A percentile compares a stretch with the other conserved stretches of the same genome.
Conservation (phyloP, 92 coral and sea anemone genomes). For the Metridium senile region DNA sequence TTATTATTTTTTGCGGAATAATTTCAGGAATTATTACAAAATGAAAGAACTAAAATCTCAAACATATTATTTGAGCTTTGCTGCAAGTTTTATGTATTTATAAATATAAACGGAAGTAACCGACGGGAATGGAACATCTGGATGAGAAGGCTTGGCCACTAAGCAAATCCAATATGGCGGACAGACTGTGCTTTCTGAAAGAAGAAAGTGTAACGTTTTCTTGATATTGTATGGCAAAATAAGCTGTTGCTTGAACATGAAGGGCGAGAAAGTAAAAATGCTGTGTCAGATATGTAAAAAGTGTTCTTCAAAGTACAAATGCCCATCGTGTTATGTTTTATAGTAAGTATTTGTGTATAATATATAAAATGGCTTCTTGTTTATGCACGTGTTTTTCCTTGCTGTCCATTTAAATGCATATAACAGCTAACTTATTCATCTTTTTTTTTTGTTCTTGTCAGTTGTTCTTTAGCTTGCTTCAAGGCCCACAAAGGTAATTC, state of each 20-base stretch:
- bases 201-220: neutral
- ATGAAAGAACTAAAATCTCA: too few species aligned
- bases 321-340: slow-evolving; percentile 67
- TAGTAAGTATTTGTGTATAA: slow-evolving; percentile 58
- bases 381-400: neutral
- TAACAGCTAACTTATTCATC: neutral
- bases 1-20: neutral
- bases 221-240: neutral
- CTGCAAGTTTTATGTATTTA: too few species aligned
- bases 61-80: neutral
- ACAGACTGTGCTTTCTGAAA: neutral
- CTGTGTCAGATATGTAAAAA: slow-evolving; percentile 68
- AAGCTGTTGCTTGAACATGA: slow-evolving; percentile 3
- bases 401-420: too few species aligned
- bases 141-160: slow-evolving; percentile 20
- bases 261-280: slow-evolving; percentile 21
- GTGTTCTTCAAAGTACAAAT: slow-evolving; percentile 67
- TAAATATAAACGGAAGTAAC: too few species aligned
- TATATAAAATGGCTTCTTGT: neutral
- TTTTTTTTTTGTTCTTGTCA: slow-evolving; percentile 13
- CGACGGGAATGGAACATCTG: neutral
- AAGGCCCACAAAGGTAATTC: slow-evolving; percentile 80
- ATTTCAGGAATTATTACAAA: neutral
- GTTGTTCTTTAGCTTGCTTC: slow-evolving; percentile 85
- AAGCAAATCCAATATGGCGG: slow-evolving; percentile 11